A percentile compares a stretch with the other conserved stretches of the same genome.
phyloP scores from a whole-genome alignment of 2,797 vertebrate genomes.

The Phalloptychus januarius region DNA sequence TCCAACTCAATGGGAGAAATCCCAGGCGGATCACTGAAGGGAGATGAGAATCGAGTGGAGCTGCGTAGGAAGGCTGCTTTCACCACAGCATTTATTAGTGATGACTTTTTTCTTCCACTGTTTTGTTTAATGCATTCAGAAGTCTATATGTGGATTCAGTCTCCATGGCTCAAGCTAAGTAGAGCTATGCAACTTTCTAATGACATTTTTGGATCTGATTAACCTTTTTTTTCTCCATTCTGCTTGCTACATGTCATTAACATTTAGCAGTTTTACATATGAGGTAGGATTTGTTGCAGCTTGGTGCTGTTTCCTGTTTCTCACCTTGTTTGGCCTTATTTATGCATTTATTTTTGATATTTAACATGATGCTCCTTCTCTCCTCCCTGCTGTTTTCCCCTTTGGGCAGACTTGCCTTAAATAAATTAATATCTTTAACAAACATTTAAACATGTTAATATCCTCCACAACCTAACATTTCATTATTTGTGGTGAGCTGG shows the following conservation, averaged over 20 bases:
- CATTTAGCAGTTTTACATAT: slow-evolving; percentile 11
- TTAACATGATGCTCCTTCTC: slow-evolving; percentile 14
- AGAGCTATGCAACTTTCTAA: background rate
- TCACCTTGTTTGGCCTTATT: slow-evolving; percentile 23
- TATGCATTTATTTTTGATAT: background rate
- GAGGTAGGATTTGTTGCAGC: slow-evolving; percentile 1
- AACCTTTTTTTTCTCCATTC: slow-evolving; percentile 2
- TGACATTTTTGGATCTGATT: slow-evolving; percentile 27
- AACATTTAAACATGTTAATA: slow-evolving; percentile 52
- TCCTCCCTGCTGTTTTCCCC: slow-evolving; percentile 27
- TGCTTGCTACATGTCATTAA: slow-evolving; percentile 27
- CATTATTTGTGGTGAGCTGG: slow-evolving; percentile 36
- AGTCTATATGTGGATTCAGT: background rate
- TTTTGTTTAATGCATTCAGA: slow-evolving; percentile 9
- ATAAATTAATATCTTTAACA: slow-evolving; percentile 40
- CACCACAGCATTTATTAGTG: background rate
- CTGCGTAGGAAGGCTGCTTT: background rate
- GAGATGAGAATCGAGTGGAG: no score
- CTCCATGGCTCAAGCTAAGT: background rate
- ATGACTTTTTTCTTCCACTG: slow-evolving; percentile 3
- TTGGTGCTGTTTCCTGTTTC: background rate
- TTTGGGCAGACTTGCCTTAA: slow-evolving; percentile 29
- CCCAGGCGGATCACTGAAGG: no score
- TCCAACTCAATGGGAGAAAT: no score
- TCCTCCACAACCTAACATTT: slow-evolving; percentile 27